Conservation (phyloP, 2,113 vertebrate species). For the Hippocampus guttulatus region DNA sequence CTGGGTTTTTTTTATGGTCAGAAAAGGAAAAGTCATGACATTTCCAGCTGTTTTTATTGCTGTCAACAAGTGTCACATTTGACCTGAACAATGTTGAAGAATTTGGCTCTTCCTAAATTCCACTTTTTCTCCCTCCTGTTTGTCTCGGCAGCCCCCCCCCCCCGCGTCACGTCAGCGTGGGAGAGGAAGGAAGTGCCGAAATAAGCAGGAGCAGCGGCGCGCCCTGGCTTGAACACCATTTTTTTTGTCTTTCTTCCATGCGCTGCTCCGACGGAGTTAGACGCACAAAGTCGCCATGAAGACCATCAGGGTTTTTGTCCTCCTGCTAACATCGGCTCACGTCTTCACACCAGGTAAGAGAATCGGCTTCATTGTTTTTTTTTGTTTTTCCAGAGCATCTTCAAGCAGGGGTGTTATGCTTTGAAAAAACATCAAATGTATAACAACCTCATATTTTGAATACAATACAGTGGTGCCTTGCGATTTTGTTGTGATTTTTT, state of each 20-base stretch:
- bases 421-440: too few species aligned
- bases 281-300: slow-evolving; percentile 43
- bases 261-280: slow-evolving; percentile 22
- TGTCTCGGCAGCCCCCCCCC: background rate
- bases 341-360: slow-evolving; percentile 43
- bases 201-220: slow-evolving; percentile 46
- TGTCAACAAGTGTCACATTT: background rate
- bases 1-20: too few species aligned
- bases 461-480: too few species aligned
- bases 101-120: background rate
- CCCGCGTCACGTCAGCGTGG: background rate
- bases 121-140: background rate
- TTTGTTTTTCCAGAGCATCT: too few species aligned
- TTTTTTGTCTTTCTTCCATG: too few species aligned
- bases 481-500: too few species aligned
- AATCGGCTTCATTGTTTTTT: background rate
- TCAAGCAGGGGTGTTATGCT: background rate
- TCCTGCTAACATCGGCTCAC: slow-evolving; percentile 29
- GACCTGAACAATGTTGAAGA: background rate
- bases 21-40: too few species aligned
- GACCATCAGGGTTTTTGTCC: slow-evolving; percentile 27
- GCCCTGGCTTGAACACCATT: slow-evolving; percentile 39
- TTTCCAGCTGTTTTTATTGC: too few species aligned
- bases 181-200: slow-evolving; percentile 62
- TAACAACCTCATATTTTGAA: too few species aligned